phyloP scores from a whole-genome alignment of 2,797 vertebrate species.

The Mareca strepera region DNA sequence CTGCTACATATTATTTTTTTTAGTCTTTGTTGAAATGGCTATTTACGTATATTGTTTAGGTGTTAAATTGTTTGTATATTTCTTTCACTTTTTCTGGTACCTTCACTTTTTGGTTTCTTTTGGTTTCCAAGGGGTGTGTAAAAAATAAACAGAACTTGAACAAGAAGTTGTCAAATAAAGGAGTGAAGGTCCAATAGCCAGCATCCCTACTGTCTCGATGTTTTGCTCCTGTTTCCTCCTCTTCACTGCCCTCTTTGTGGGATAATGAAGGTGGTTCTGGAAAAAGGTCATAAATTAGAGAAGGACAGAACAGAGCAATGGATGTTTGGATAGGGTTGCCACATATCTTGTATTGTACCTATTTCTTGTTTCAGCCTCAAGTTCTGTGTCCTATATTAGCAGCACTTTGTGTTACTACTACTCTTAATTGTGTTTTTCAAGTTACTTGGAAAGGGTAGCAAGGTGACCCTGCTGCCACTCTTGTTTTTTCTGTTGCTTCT shows the following conservation, averaged over 20 bases:
- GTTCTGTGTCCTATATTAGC: neutral
- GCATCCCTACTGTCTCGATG: neutral
- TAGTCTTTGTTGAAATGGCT: neutral
- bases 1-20: neutral
- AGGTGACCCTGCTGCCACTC: neutral
- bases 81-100: neutral
- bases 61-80: neutral
- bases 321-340: neutral
- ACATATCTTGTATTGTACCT: neutral
- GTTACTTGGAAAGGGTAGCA: neutral
- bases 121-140: neutral
- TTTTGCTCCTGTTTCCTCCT: neutral
- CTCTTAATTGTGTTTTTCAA: neutral
- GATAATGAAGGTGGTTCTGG: neutral
- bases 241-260: neutral
- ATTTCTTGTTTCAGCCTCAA: neutral
- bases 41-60: neutral
- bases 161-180: neutral
- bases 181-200: neutral
- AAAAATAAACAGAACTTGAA: constrained; percentile 16
- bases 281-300: neutral
- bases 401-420: neutral
- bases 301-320: neutral
- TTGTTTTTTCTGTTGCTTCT: neutral
- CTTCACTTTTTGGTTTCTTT: neutral